Evolutionary conservation across 2,888 invertebrate species (phyloP), one percentile per base, ranked within the genome.

Genomic region (Seladonia tumulorum): DNA sequence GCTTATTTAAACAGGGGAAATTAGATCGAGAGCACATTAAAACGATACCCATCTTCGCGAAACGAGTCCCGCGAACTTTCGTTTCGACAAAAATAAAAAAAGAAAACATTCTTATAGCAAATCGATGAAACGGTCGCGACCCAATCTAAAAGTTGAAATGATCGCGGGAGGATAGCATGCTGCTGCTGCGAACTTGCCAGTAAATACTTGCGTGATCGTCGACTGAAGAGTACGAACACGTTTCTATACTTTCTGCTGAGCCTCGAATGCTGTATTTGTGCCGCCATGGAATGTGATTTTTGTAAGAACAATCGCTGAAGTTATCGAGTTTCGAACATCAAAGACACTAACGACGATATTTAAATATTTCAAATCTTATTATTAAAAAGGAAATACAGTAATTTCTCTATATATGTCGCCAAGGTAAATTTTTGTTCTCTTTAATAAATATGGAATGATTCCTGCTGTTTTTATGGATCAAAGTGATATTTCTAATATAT

Each of bases 1-100:
- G 29, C 45, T 57, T 70, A 3, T n/a, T 29, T 42, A 71, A 71
- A 71, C 70, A 45, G 70, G n/a, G n/a, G n/a, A 71, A 42, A 71
- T 71, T 45, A 71, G 45, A n/a, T n/a, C 68, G 68, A 10, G 10
- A 68, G 68, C 22, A 18, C 22, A 42, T 68, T 68, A 68, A 68
- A 68, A 42, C 39, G 39, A 42, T 68, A 68, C 68, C 39, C 18
- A n/a, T n/a, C 68, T n/a, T 12, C 68, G 12, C 39, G 42, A 18
- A 68, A 68, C n/a, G n/a, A 22, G 68, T 35, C 8, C 35, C 8
- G 66, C 12, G 66, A 66, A 29, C 66, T 35, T 35, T 66, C 66
- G 18, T 53, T 7, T 22, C 22, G 53, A 5, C 35, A 35, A 35
- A 35, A 35, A 35, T 35, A 53, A 22, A 7, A 35, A 35, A 66